A percentile compares a stretch with the other conserved stretches of the same genome.
Evolutionary conservation across 2,113 vertebrate species (phyloP).

Genomic region (Puma concolor): DNA sequence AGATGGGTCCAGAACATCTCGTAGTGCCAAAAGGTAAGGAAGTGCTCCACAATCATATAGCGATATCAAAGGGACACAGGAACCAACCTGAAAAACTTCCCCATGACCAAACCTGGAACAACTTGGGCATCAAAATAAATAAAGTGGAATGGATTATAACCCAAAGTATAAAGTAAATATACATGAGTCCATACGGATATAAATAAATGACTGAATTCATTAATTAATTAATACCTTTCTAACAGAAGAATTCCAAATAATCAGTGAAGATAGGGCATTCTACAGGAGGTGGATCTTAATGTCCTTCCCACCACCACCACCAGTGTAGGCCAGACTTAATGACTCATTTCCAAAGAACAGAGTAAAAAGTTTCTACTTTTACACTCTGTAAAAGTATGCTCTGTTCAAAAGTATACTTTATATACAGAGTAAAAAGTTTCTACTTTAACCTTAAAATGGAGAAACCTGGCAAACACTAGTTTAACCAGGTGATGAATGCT

Average conservation of each 20-base stretch:
- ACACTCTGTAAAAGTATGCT: too few species aligned
- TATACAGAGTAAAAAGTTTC: too few species aligned
- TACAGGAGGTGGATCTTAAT: neutral
- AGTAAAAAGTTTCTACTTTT: neutral
- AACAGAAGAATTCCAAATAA: constrained; percentile 29
- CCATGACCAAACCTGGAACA: neutral
- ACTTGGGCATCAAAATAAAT: neutral
- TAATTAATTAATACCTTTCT: neutral
- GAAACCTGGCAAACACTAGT: neutral
- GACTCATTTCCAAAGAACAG: neutral
- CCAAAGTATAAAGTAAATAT: neutral
- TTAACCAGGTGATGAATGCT: neutral
- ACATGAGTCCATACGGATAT: neutral
- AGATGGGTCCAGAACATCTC: neutral
- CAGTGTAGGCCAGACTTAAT: neutral
- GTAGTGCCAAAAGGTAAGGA: neutral
- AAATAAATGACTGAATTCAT: neutral
- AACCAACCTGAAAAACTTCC: neutral
- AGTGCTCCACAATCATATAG: neutral
- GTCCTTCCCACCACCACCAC: too few species aligned
- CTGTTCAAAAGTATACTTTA: too few species aligned
- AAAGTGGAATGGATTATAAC: neutral
- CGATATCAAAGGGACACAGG: neutral
- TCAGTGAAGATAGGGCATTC: neutral
- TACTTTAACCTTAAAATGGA: neutral